These are phyloP conservation scores for Synchiropus splendidus DNA, from an alignment of 2,113 vertebrate genomes.

Conservation along the genomic window DNA sequence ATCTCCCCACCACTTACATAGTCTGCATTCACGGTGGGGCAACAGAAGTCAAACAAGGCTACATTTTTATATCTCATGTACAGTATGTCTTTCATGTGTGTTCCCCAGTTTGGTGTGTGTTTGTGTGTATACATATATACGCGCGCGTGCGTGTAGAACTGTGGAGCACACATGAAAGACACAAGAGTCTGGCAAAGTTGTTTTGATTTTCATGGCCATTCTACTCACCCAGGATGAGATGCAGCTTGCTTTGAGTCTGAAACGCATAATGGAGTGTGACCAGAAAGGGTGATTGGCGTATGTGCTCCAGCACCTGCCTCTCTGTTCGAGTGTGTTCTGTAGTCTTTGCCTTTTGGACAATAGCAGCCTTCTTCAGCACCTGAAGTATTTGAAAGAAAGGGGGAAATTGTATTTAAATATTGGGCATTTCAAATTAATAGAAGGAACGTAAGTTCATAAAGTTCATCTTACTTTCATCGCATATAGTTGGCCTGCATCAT, in stretches of 20 bases:
- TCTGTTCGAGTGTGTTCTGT: slow-evolving; percentile 85
- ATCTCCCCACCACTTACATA: slow-evolving; percentile 88
- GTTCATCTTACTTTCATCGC: slow-evolving; percentile 84
- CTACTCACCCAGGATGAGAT: slow-evolving; percentile 81
- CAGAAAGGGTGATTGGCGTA: slow-evolving; percentile 84
- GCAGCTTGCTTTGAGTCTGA: slow-evolving; percentile 85
- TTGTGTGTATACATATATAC: too few species aligned
- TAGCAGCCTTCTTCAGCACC: slow-evolving; percentile 86
- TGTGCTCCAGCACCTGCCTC: slow-evolving; percentile 83
- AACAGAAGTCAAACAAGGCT: slow-evolving; percentile 12
- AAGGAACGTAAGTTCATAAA: not conserved
- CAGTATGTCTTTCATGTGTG: too few species aligned
- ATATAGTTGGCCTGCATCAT: slow-evolving; percentile 79
- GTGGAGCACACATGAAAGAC: too few species aligned
- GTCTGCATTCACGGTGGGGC: slow-evolving; percentile 58
- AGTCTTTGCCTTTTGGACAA: slow-evolving; percentile 84
- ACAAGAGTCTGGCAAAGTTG: not conserved
- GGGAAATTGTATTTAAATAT: not conserved
- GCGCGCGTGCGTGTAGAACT: too few species aligned
- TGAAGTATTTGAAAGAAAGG: slow-evolving; percentile 9
- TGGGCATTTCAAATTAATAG: not conserved
- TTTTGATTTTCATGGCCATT: too few species aligned
- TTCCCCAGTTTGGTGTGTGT: too few species aligned
- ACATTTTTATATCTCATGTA: too few species aligned
- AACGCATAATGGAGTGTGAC: slow-evolving; percentile 91